Evolutionary conservation across 2,797 vertebrate species (phyloP), one percentile per base, ranked within the genome.

Genomic region (Molossus molossus): DNA sequence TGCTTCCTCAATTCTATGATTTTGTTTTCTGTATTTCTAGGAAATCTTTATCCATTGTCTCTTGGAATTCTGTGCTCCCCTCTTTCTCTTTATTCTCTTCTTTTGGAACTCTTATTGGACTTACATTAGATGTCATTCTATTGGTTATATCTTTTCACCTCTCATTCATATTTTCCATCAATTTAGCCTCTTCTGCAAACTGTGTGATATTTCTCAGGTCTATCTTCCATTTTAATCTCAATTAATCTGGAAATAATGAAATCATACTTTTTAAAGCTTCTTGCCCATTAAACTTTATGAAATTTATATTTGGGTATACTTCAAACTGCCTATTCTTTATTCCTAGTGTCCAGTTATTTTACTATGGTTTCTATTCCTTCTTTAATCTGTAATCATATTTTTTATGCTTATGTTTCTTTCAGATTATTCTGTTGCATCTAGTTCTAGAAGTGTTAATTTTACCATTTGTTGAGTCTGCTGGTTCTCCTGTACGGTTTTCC

Each of bases 391-490:
- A 72, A 70, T 40, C 20, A 20, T 75, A 18, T 33, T 88, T 81
- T 91, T 37, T 58, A 25, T 75, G 21, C 64, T 77, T 64, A 33
- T 21, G 10, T 90, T 96, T 82, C 48, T 83, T 92, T 91, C 40
- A 88, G 55, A 80, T 93, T 64, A 87, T 65, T 58, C 55, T 76
- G 20, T 27, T 85, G 45, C 70, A 48, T 81, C 55, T 72, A 70
- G 37, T 65, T 77, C 64, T 87, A 55, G 33, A 87, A 70, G 9
- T 48, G 15, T 79, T 77, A 58, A 92, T 65, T 82, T 95, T 92
- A 23, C 17, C 62, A 77, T 72, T 33, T 60, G 1, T 69, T 60
- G 45, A 45, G 11, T 81, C 27, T 83, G 14, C 18, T 72, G 60
- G 69, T 37, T 72, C 12, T 87, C 75, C 18, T 15, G 75, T 75